Evolutionary conservation across 2,888 invertebrate genomes (phyloP), one percentile per base, ranked within the genome.

Genomic region (Labia minor): DNA sequence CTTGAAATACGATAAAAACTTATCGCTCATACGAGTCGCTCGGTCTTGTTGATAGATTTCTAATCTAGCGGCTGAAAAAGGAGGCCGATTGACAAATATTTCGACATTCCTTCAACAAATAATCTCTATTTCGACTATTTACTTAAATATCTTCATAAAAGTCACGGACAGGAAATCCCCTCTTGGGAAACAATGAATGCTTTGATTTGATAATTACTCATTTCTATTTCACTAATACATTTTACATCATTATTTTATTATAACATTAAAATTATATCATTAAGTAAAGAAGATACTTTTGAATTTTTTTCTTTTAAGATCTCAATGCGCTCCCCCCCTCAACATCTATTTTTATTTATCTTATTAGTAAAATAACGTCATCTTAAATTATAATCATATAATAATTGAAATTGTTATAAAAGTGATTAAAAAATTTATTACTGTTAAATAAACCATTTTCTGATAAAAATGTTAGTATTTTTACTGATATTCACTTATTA

Each of bases 161-260:
- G 26, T 49, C 49, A 49, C n/a, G n/a, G 49, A 49, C 49, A 49
- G 49, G 49, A 49, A 49, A 49, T 49, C 49, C 26, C 49, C 49
- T 49, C 49, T 49, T 49, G 49, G 16, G 49, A 49, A 49, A 49
- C 16, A 16, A 49, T n/a, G 49, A 10, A 49, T 49, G 16, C 49
- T n/a, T 49, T 16, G 14, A 49, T 49, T 49, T 49, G 16, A 49
- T 49, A 49, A 16, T 11, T 49, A n/a, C 49, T 49, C 16, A 49
- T 49, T 10, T 49, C 14, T 49, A 10, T 49, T 49, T 49, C 3
- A n/a, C 3, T 10, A 49, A 49, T 16, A 33, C 33, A 33, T 33
- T 33, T 8, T 6, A 33, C 33, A 33, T 8, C 33, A 33, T 33
- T 33, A 33, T 33, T 33, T 11, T 6, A 33, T 33, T 33, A 33